Conservation (phyloP, 2,113 vertebrate species). For the Phylloscopus whistleri region DNA sequence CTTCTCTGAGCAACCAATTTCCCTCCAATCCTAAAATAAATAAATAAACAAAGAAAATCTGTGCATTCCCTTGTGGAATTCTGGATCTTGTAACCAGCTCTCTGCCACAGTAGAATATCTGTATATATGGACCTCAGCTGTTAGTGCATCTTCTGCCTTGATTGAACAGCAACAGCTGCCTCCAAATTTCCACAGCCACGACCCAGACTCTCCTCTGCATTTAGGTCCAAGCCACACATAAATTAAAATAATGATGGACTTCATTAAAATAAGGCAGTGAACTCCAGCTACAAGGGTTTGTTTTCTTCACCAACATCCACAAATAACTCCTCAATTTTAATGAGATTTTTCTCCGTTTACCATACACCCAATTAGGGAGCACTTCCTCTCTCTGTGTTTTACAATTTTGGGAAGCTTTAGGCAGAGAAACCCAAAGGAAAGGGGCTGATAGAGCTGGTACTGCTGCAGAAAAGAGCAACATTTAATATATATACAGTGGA, state of each 20-base stretch:
- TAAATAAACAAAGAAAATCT: neutral
- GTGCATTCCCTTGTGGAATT: neutral
- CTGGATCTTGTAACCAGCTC: neutral
- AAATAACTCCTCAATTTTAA: neutral
- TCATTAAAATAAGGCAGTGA: neutral
- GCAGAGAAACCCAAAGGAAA: neutral
- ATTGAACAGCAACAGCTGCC: neutral
- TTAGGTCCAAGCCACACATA: neutral
- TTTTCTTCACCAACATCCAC: neutral
- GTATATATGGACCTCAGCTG: neutral
- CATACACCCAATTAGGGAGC: neutral
- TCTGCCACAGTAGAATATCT: neutral
- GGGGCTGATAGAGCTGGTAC: neutral
- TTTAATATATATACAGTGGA: neutral
- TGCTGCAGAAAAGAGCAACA: neutral
- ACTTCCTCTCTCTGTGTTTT: neutral
- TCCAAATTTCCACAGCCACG: neutral
- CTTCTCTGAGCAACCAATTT: neutral
- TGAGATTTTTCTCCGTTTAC: neutral
- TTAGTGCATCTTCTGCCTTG: neutral
- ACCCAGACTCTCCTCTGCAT: neutral
- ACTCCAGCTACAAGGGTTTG: neutral
- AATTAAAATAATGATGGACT: constrained; percentile 9
- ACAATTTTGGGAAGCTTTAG: neutral
- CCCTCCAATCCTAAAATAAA: neutral